A percentile compares a stretch with the other conserved stretches of the same genome.
phyloP scores from a whole-genome alignment of 2,113 vertebrate genomes.

The Oreochromis tanganicae region DNA sequence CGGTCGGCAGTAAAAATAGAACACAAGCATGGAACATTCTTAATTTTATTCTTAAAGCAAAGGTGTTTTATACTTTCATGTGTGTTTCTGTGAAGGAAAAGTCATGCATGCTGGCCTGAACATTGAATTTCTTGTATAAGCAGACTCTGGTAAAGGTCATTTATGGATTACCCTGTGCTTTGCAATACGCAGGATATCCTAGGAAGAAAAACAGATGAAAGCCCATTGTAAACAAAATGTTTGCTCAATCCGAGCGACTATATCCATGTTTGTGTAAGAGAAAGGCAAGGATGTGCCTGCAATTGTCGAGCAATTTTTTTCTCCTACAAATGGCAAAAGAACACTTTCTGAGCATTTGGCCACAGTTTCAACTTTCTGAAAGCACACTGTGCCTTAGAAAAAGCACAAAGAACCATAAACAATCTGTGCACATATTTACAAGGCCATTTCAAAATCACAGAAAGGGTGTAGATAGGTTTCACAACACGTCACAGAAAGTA shows the following conservation, averaged over 20 bases:
- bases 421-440: not conserved
- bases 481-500: conserved; percentile 6
- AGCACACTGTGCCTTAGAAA: not conserved
- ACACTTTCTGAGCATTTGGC: not conserved
- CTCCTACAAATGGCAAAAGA: not conserved
- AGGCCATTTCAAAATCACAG: not conserved
- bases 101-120: not conserved
- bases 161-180: not conserved
- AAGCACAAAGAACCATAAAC: not conserved
- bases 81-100: not conserved
- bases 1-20: not conserved
- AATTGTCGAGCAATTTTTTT: not conserved
- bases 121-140: not conserved
- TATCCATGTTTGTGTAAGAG: not conserved
- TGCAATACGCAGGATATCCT: not conserved
- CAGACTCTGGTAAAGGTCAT: not conserved
- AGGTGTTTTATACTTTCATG: not conserved
- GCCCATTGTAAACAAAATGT: not conserved
- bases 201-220: not conserved
- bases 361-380: not conserved
- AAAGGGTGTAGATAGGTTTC: conserved; percentile 24
- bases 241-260: not conserved
- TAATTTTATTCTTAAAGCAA: not conserved
- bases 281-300: not conserved
- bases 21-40: not conserved